Percentiles rank a stretch among this genome's conserved stretches.
These are phyloP conservation scores for Dicentrarchus labrax DNA, from an alignment of 2,113 vertebrate genomes.

Conservation along the genomic window DNA sequence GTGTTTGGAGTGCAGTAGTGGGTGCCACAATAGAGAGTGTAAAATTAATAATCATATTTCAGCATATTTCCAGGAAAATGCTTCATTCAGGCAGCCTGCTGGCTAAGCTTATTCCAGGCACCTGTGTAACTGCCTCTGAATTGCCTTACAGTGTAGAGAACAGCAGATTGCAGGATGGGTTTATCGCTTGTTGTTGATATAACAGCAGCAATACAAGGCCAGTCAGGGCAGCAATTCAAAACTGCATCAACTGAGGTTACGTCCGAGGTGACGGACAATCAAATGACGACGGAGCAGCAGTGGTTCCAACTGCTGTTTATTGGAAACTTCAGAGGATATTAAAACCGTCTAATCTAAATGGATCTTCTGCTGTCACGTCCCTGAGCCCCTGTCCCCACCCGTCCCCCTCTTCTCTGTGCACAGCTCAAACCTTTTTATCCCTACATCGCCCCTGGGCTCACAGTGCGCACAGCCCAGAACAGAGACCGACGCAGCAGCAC, in stretches of 20 bases:
- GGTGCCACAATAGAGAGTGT: slow-evolving; percentile 32
- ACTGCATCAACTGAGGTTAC: slow-evolving; percentile 36
- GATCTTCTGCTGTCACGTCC: slow-evolving; percentile 67
- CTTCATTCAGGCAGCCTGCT: slow-evolving; percentile 30
- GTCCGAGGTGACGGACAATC: slow-evolving; percentile 56
- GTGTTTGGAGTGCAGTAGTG: slow-evolving; percentile 12
- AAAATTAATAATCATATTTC: slow-evolving; percentile 50
- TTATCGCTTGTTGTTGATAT: slow-evolving; percentile 58
- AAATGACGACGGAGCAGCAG: slow-evolving; percentile 24
- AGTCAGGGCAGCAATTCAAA: slow-evolving; percentile 44
- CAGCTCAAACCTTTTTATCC: slow-evolving; percentile 69
- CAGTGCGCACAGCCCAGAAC: slow-evolving; percentile 39
- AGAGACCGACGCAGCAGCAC: slow-evolving; percentile 33
- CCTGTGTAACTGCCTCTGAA: slow-evolving; percentile 42
- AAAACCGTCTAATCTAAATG: slow-evolving; percentile 76
- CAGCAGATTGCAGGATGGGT: slow-evolving; percentile 48
- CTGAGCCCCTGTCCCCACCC: slow-evolving; percentile 26
- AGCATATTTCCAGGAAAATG: slow-evolving; percentile 45
- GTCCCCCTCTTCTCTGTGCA: slow-evolving; percentile 5
- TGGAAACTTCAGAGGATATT: slow-evolving; percentile 73
- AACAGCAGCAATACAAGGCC: slow-evolving; percentile 36
- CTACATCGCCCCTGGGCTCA: slow-evolving; percentile 49
- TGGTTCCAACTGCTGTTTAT: slow-evolving; percentile 54
- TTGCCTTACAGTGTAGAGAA: slow-evolving; percentile 32
- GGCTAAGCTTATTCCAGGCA: slow-evolving; percentile 26